These are phyloP conservation scores for Stictocephala bisonia DNA, from an alignment of 2,888 invertebrate species.

Conservation along the genomic window DNA sequence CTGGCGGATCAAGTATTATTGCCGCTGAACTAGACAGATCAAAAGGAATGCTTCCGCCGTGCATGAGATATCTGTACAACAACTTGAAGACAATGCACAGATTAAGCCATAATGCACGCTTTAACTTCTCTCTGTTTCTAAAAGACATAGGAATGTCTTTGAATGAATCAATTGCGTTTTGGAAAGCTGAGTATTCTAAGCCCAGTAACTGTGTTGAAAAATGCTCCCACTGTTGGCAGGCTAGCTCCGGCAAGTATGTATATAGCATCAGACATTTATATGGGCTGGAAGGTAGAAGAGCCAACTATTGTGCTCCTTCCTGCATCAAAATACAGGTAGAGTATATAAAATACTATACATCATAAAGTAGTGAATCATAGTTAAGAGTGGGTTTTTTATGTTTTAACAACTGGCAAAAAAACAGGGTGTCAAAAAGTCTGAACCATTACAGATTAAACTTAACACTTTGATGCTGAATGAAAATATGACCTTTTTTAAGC, in stretches of 20 bases:
- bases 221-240: constrained; percentile 75
- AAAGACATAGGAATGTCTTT: constrained; percentile 78
- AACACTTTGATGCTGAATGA: too few relatives aligned
- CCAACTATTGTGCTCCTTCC: constrained; percentile 70
- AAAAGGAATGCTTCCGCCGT: constrained; percentile 69
- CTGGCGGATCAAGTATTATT: constrained; percentile 32
- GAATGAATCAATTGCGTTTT: constrained; percentile 73
- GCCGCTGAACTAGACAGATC: constrained; percentile 64
- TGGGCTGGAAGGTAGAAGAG: constrained; percentile 76
- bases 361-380: too few relatives aligned
- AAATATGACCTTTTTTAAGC: too few relatives aligned
- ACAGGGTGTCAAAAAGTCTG: too few relatives aligned
- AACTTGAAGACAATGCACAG: constrained; percentile 70
- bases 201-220: constrained; percentile 64
- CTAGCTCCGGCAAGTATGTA: constrained; percentile 71
- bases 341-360: too few relatives aligned
- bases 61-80: constrained; percentile 73
- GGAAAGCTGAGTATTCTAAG: constrained; percentile 73
- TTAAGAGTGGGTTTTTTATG: too few relatives aligned
- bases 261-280: constrained; percentile 80
- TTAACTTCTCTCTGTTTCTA: constrained; percentile 76
- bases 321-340: constrained; percentile 73
- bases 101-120: constrained; percentile 73
- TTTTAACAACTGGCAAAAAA: too few relatives aligned
- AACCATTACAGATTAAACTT: too few relatives aligned